phyloP scores from a whole-genome alignment of 2,888 invertebrate species.

The Callyntrura guangdongensis region DNA sequence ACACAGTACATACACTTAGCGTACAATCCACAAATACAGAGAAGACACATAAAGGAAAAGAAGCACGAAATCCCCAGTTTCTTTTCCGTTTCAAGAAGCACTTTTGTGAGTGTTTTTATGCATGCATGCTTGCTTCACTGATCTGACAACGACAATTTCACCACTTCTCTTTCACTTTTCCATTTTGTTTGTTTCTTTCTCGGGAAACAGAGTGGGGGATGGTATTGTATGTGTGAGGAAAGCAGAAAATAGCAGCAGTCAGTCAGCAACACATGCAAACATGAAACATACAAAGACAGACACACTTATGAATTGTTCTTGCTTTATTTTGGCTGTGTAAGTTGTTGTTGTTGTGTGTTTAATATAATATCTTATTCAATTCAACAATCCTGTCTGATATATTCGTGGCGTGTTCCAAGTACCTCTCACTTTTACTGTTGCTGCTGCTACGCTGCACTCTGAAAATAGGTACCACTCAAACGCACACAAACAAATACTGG shows the following conservation, averaged over 20 bases:
- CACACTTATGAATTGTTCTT: constrained; percentile 58
- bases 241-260: constrained; percentile 33
- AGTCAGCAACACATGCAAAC: constrained; percentile 41
- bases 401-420: background rate
- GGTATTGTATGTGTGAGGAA: constrained; percentile 9
- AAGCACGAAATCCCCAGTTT: constrained; percentile 53
- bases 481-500: constrained; percentile 51
- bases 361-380: constrained; percentile 59
- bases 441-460: constrained; percentile 26
- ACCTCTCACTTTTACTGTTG: background rate
- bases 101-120: constrained; percentile 74
- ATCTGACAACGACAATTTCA: constrained; percentile 79
- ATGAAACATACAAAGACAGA: constrained; percentile 2
- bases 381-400: constrained; percentile 36
- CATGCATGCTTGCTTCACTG: constrained; percentile 76
- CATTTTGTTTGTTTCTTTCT: constrained; percentile 48
- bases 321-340: background rate
- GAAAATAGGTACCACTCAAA: constrained; percentile 70
- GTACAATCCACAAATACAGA: no score
- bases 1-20: no score
- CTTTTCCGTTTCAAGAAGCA: constrained; percentile 57
- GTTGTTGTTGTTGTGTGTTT: constrained; percentile 24
- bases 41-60: constrained; percentile 29
- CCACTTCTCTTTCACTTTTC: constrained; percentile 53
- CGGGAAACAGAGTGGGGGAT: constrained; percentile 46